phyloP scores from a whole-genome alignment of 2,888 invertebrate species.

The Petrolisthes cinctipes region DNA sequence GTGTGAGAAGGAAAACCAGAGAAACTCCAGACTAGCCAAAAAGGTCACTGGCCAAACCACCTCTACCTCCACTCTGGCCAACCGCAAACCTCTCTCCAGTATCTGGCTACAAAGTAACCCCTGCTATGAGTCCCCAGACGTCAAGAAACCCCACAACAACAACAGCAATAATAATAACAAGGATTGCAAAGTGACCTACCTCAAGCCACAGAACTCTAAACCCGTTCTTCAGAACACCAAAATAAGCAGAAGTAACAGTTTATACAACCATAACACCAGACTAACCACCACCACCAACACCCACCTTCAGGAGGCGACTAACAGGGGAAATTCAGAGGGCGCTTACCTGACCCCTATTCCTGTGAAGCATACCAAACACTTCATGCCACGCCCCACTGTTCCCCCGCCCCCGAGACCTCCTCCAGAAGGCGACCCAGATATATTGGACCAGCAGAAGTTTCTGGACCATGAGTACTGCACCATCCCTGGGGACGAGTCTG shows the following conservation, averaged over 20 bases:
- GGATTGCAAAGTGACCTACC: neutral
- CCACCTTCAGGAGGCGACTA: constrained; percentile 3
- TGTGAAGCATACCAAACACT: constrained; percentile 27
- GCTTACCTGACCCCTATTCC: constrained; percentile 45
- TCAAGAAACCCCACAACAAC: constrained; percentile 18
- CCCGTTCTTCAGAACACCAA: neutral
- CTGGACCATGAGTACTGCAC: constrained; percentile 64
- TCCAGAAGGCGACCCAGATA: constrained; percentile 27
- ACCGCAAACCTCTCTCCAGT: neutral
- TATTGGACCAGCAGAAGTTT: constrained; percentile 53
- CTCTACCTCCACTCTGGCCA: neutral
- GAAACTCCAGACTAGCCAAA: constrained; percentile 54
- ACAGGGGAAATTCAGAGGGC: neutral
- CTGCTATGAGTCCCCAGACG: constrained; percentile 56
- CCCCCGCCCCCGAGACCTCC: neutral
- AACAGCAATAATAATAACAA: neutral
- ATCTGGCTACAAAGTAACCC: constrained; percentile 60
- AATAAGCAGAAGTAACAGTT: too few relatives aligned
- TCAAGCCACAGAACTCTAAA: neutral
- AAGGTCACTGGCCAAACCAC: constrained; percentile 25
- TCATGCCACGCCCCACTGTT: constrained; percentile 23
- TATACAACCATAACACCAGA: too few relatives aligned
- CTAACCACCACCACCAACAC: neutral
- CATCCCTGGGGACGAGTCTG: constrained; percentile 62
- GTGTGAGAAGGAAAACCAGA: constrained; percentile 60